Evolutionary conservation across 1,140 invertebrate genomes (phyloP).

Genomic region (Drosophila bifasciata): DNA sequence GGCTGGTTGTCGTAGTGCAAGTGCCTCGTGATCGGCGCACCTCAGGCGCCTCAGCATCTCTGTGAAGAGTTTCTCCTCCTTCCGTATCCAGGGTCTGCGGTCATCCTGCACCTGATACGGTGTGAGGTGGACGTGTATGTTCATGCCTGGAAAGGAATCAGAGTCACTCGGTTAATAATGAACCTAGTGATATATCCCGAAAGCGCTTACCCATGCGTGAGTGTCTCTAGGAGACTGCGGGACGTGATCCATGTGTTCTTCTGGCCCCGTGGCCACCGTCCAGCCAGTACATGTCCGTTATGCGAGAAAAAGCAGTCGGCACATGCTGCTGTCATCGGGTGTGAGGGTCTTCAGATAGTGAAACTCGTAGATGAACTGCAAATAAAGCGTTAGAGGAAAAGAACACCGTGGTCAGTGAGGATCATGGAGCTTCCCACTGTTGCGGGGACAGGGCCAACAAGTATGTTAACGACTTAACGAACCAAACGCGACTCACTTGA

Average conservation of each 20-base stretch:
- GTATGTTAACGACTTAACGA: conserved; percentile 74
- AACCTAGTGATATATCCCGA: neutral
- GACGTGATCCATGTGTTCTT: conserved; percentile 94
- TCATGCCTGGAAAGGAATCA: conserved; percentile 84
- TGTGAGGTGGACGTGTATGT: conserved; percentile 91
- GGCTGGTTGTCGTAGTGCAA: conserved; percentile 88
- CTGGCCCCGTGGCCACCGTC: conserved; percentile 94
- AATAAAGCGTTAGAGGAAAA: neutral
- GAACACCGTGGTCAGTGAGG: neutral
- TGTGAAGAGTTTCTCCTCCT: conserved; percentile 91
- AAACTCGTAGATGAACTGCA: conserved; percentile 91
- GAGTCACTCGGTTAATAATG: conserved; percentile 1
- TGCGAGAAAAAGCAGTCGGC: conserved; percentile 86
- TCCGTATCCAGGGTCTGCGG: conserved; percentile 91
- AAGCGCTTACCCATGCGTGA: conserved; percentile 86
- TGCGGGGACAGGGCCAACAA: conserved; percentile 3
- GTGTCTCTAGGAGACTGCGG: conserved; percentile 87
- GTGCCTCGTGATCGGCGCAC: conserved; percentile 86
- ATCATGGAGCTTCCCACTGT: neutral
- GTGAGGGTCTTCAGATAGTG: conserved; percentile 88
- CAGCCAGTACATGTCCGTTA: conserved; percentile 92
- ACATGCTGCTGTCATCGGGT: conserved; percentile 86
- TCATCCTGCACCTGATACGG: conserved; percentile 93
- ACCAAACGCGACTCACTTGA: conserved; percentile 86
- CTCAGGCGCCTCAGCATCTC: conserved; percentile 87